Evolutionary conservation across 1,140 invertebrate species (phyloP), one percentile per base, ranked within the genome.

Genomic region (Cheumatopsyche charites): DNA sequence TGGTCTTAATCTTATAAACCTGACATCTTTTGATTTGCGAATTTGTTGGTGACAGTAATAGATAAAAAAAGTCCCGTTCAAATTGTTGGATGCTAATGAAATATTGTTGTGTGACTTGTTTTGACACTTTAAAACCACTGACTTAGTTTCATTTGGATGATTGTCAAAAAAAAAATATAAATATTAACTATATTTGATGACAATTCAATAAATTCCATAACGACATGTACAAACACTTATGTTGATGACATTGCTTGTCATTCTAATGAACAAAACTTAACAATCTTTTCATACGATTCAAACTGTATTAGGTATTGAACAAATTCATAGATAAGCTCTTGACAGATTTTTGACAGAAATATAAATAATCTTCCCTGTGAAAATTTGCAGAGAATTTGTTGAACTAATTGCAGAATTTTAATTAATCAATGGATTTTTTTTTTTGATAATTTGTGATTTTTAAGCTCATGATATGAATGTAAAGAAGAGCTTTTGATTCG

Each of bases 201-300:
- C 62, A 63, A 23, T 63, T 45, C 11, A 3, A 11, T 63, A 29
- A 9, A n/a, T 23, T 58, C 3, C 25, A 23, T 58, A 23, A 23
- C 19, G 42, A 42, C 29, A 75, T 78, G 73, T 77, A 73, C 77
- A 73, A 73, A 71, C 73, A 19, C 26, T 43, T 19, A n/a, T n/a
- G n/a, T n/a, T n/a, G n/a, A n/a, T n/a, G n/a, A n/a, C n/a, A n/a
- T n/a, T n/a, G n/a, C 23, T 5, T 55, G 11, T 47, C 43, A 47
- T 15, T 7, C 2, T n/a, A n/a, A 47, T n/a, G 12, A 47, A 47
- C 43, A 47, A 47, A 47, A 17, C 45, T 13, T 47, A n/a, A 47
- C 4, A 6, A 17, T 7, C 45, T 47, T 52, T 52, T 52, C n/a
- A 52, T 52, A 52, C 6, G 19, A 52, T 17, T 52, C 15, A 9